A percentile compares a stretch with the other conserved stretches of the same genome.
These are phyloP conservation scores for Metopolophium dirhodum DNA, from an alignment of 1,140 invertebrate species.

Conservation along the genomic window DNA sequence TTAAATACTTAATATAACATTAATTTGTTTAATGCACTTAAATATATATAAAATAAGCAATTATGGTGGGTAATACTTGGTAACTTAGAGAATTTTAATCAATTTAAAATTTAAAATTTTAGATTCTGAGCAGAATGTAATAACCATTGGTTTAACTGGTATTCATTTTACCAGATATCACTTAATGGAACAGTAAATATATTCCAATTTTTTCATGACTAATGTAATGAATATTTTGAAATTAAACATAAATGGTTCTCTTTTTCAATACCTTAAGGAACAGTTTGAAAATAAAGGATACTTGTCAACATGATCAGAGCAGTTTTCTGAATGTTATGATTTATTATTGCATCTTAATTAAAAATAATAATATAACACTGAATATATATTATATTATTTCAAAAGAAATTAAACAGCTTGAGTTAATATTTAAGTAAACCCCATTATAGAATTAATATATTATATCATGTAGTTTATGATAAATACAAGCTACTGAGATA, in stretches of 20 bases:
- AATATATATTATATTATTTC: background rate
- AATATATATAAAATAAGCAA: background rate
- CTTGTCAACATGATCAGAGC: background rate
- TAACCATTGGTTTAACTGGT: background rate
- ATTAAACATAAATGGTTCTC: no score
- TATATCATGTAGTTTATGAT: no score
- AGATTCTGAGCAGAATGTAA: background rate
- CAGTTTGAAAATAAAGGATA: background rate
- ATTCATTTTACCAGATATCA: background rate
- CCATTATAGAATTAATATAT: no score
- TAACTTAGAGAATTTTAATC: no score
- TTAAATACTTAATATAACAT: background rate
- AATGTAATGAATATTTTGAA: background rate
- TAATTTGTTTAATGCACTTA: background rate
- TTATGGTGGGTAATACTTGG: background rate
- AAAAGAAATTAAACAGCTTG: background rate
- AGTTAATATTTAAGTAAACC: background rate
- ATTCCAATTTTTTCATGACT: background rate
- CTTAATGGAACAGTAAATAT: background rate
- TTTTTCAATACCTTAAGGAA: no score
- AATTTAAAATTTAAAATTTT: background rate
- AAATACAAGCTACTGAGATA: no score
- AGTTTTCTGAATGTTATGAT: background rate
- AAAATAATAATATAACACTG: background rate
- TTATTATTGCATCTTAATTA: background rate